These are phyloP conservation scores for Scrobipalpa costella DNA, from an alignment of 2,888 invertebrate species.

Conservation along the genomic window DNA sequence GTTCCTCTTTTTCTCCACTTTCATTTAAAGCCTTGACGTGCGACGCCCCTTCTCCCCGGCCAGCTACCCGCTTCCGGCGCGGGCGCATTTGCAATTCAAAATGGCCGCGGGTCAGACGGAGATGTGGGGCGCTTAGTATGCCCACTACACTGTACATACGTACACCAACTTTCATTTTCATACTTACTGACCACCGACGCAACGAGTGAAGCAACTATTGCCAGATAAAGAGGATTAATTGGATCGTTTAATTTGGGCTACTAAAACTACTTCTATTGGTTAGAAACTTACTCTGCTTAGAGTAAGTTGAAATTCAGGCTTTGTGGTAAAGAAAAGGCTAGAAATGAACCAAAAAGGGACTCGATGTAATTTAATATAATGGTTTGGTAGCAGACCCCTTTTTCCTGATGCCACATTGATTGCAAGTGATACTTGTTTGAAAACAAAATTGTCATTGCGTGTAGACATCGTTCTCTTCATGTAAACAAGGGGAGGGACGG, in stretches of 20 bases:
- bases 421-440: conserved; percentile 12
- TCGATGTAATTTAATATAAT: background rate
- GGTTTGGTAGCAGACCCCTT: background rate
- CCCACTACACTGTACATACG: conserved; percentile 26
- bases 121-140: conserved; percentile 37
- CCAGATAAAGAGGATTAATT: conserved; percentile 17
- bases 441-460: conserved; percentile 17
- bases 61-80: conserved; percentile 55
- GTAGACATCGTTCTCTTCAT: conserved; percentile 5
- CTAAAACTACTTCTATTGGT: too few species aligned
- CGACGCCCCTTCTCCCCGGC: conserved; percentile 45
- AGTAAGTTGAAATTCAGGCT: background rate
- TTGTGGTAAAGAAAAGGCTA: background rate
- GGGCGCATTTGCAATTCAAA: conserved; percentile 55
- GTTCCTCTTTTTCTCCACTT: too few species aligned
- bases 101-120: conserved; percentile 49
- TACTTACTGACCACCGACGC: conserved; percentile 25
- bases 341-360: too few species aligned
- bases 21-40: too few species aligned
- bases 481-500: conserved; percentile 4
- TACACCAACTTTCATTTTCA: conserved; percentile 37
- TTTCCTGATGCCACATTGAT: background rate
- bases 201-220: conserved; percentile 16
- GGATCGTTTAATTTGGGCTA: conserved; percentile 14
- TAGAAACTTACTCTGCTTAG: background rate